A percentile compares a stretch with the other conserved stretches of the same genome.
phyloP scores from a whole-genome alignment of 1,140 invertebrate genomes.

The Bombus confusus region DNA sequence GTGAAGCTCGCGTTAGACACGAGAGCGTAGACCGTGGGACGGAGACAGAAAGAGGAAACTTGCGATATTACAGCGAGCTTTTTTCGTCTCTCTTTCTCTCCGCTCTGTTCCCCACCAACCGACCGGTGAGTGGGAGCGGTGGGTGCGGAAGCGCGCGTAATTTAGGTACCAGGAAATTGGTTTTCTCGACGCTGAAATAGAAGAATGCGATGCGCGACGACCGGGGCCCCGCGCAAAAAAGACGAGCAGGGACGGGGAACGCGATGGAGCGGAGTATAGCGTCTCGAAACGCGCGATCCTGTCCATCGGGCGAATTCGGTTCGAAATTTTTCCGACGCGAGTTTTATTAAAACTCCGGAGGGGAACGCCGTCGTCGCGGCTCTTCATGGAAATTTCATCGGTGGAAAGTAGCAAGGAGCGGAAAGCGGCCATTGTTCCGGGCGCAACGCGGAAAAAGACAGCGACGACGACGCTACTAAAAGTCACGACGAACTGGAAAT shows the following conservation, averaged over 20 bases:
- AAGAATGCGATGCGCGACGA: conserved; percentile 79
- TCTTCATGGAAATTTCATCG: conserved; percentile 61
- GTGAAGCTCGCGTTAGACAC: conserved; percentile 61
- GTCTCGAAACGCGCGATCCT: conserved; percentile 12
- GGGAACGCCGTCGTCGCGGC: not conserved
- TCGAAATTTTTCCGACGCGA: conserved; percentile 29
- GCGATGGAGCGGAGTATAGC: not conserved
- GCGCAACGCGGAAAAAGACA: conserved; percentile 61
- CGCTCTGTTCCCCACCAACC: conserved; percentile 50
- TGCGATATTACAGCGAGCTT: conserved; percentile 78
- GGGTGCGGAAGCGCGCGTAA: conserved; percentile 76
- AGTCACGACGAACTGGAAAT: conserved; percentile 54
- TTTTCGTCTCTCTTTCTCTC: conserved; percentile 69
- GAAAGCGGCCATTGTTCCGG: conserved; percentile 49
- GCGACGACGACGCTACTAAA: conserved; percentile 42
- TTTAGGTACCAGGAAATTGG: conserved; percentile 83
- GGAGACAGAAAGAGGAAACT: conserved; percentile 74
- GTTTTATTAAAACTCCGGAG: conserved; percentile 60
- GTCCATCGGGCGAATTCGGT: conserved; percentile 21
- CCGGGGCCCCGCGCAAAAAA: conserved; percentile 63
- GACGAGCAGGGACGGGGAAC: not conserved
- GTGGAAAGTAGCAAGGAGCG: conserved; percentile 28
- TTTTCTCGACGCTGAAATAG: conserved; percentile 84
- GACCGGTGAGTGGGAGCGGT: conserved; percentile 19
- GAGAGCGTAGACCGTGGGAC: not conserved